Percentiles rank a stretch among this genome's conserved stretches.
These are phyloP conservation scores for Spinibarbus caldwelli DNA, from an alignment of 2,797 vertebrate genomes.

Conservation along the genomic window DNA sequence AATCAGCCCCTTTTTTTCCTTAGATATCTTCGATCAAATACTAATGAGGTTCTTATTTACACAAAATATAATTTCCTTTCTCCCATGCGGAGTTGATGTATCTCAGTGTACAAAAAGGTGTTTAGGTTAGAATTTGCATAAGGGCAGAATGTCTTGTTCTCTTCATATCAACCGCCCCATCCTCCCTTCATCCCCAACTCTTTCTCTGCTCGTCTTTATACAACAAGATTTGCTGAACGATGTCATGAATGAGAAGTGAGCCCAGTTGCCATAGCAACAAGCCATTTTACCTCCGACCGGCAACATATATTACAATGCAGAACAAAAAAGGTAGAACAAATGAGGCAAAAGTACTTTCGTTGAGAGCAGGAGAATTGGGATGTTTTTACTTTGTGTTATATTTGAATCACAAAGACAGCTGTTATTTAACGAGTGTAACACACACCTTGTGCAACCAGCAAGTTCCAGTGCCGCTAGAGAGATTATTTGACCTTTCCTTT, in stretches of 20 bases:
- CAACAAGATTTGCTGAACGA: constrained; percentile 59
- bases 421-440: constrained; percentile 23
- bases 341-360: constrained; percentile 32
- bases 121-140: constrained; percentile 48
- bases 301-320: constrained; percentile 58
- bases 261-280: constrained; percentile 66
- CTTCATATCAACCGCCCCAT: constrained; percentile 37
- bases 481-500: constrained; percentile 37
- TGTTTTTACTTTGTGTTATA: constrained; percentile 36
- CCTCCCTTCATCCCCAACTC: constrained; percentile 46
- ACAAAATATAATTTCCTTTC: constrained; percentile 49
- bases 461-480: constrained; percentile 20
- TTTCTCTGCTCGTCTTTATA: constrained; percentile 55
- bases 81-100: constrained; percentile 42
- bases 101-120: constrained; percentile 45
- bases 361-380: constrained; percentile 36
- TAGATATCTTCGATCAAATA: constrained; percentile 46
- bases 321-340: constrained; percentile 56
- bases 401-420: constrained; percentile 32
- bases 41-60: constrained; percentile 57
- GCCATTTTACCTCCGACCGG: constrained; percentile 60
- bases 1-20: constrained; percentile 32
- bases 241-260: constrained; percentile 66
- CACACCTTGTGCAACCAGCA: constrained; percentile 19
- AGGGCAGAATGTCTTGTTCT: constrained; percentile 43